phyloP scores from a whole-genome alignment of 1,140 invertebrate genomes.

The Drosophila subobscura region DNA sequence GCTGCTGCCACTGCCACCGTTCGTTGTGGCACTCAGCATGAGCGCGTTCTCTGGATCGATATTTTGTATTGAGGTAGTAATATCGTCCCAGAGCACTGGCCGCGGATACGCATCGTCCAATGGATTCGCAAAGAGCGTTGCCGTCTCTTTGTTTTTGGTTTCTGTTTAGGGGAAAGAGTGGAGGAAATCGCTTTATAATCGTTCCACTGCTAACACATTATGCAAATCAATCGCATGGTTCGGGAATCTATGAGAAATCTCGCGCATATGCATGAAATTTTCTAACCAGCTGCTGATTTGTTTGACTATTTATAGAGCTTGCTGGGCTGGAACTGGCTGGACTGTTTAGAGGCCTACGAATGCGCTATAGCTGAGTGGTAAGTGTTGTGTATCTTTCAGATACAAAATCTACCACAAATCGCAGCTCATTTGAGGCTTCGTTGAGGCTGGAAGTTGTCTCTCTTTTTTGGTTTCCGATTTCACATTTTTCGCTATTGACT shows the following conservation, averaged over 20 bases:
- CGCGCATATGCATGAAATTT: slow-evolving; percentile 78
- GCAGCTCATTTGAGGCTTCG: slow-evolving; percentile 1
- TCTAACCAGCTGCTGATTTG: slow-evolving; percentile 62
- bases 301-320: slow-evolving; percentile 61
- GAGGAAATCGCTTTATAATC: slow-evolving; percentile 62
- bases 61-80: slow-evolving; percentile 93
- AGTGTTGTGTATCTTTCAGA: too few relatives aligned
- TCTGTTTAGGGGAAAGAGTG: slow-evolving; percentile 40
- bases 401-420: background rate
- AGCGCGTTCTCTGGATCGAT: slow-evolving; percentile 94
- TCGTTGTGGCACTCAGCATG: slow-evolving; percentile 87
- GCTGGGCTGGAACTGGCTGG: background rate
- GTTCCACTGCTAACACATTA: slow-evolving; percentile 54
- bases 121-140: slow-evolving; percentile 84
- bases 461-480: slow-evolving; percentile 57
- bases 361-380: background rate
- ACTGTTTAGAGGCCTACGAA: background rate
- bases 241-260: slow-evolving; percentile 69
- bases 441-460: slow-evolving; percentile 26
- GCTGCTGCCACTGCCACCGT: slow-evolving; percentile 28
- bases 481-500: slow-evolving; percentile 71
- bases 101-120: slow-evolving; percentile 91
- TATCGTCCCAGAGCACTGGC: slow-evolving; percentile 94
- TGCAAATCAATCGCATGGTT: slow-evolving; percentile 50
- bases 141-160: slow-evolving; percentile 83